Conservation (phyloP, 1,140 invertebrate species). For the Sitodiplosis mosellana region DNA sequence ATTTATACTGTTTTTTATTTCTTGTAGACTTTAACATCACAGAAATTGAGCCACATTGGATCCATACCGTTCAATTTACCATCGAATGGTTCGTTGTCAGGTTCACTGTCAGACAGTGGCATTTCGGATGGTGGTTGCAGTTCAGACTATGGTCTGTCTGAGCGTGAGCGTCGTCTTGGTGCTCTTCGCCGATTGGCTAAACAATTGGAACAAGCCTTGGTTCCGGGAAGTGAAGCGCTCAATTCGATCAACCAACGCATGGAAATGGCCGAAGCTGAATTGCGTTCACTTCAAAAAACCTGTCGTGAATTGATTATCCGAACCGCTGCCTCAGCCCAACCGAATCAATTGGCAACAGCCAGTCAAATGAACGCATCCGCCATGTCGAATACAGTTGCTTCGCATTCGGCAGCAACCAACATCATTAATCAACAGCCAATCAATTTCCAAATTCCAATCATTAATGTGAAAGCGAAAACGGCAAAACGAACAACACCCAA, state of each 20-base stretch:
- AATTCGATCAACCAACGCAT: constrained; percentile 43
- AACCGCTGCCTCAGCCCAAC: constrained; percentile 32
- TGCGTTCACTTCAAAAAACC: constrained; percentile 55
- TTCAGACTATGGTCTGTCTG: constrained; percentile 50
- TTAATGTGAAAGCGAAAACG: constrained; percentile 7
- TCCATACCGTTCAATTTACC: constrained; percentile 12
- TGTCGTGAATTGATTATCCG: constrained; percentile 54
- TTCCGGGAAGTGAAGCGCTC: constrained; percentile 42
- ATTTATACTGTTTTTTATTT: no score
- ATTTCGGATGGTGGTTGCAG: constrained; percentile 49
- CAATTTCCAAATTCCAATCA: constrained; percentile 1
- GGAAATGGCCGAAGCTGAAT: constrained; percentile 58
- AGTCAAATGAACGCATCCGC: not conserved
- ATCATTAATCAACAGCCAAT: not conserved
- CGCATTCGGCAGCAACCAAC: not conserved
- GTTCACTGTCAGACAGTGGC: constrained; percentile 53
- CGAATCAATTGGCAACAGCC: not conserved
- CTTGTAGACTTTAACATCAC: no score
- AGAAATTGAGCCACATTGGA: no score
- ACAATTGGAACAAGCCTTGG: constrained; percentile 42
- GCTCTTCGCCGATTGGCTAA: constrained; percentile 43
- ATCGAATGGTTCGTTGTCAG: constrained; percentile 29
- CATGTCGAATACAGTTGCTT: not conserved
- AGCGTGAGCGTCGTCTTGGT: constrained; percentile 48
- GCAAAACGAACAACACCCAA: constrained; percentile 8